phyloP scores from a whole-genome alignment of 2,888 invertebrate species.

The Ctena decussata region DNA sequence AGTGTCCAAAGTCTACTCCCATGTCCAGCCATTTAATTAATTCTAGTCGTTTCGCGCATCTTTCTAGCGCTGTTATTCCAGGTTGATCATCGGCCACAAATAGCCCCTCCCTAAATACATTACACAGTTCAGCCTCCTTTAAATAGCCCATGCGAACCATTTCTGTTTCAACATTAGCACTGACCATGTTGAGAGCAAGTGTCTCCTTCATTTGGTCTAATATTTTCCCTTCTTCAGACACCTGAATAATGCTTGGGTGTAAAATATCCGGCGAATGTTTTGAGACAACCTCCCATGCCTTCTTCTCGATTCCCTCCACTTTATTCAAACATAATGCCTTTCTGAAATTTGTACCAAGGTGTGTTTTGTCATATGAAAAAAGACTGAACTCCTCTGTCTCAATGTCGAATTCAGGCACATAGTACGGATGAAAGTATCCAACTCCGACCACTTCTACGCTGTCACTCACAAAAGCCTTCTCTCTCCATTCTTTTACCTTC shows the following conservation, averaged over 20 bases:
- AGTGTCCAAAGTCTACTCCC: neutral
- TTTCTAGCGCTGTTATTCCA: conserved; percentile 16
- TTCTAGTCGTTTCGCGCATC: neutral
- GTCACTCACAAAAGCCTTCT: too few species aligned
- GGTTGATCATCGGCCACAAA: conserved; percentile 34
- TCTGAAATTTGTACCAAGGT: neutral
- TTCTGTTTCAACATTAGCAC: neutral
- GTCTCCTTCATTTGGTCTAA: conserved; percentile 40
- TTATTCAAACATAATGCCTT: conserved; percentile 19
- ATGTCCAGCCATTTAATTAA: neutral
- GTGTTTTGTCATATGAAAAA: neutral
- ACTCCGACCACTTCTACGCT: neutral
- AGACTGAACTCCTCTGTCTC: neutral
- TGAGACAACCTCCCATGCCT: conserved; percentile 12
- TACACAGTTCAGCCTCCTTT: conserved; percentile 22
- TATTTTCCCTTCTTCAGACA: conserved; percentile 29
- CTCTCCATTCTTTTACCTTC: too few species aligned
- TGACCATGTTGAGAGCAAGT: conserved; percentile 20
- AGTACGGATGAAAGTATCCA: too few species aligned
- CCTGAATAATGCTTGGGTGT: conserved; percentile 2
- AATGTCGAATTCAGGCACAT: too few species aligned
- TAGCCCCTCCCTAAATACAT: conserved; percentile 13
- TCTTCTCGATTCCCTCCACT: conserved; percentile 14
- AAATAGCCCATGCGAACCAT: neutral
- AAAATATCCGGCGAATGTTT: neutral